Conservation (phyloP, 2,113 vertebrate species). For the Scalopus aquaticus region DNA sequence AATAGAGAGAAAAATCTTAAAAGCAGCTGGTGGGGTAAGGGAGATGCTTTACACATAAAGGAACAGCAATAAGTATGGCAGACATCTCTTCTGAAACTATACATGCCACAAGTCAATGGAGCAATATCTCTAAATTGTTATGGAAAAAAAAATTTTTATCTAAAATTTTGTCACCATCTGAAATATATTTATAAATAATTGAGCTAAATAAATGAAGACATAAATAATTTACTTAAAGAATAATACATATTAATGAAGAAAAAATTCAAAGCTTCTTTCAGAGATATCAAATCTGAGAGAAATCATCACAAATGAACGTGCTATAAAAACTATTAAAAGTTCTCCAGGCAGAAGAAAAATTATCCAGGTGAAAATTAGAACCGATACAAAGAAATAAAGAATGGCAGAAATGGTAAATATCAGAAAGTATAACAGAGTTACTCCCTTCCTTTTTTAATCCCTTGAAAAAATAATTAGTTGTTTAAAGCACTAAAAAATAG, state of each 20-base stretch:
- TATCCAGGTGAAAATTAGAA: background rate
- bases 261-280: background rate
- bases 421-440: background rate
- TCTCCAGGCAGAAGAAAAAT: background rate
- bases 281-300: background rate
- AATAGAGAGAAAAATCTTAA: background rate
- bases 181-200: constrained; percentile 1
- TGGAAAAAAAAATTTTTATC: background rate
- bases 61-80: background rate
- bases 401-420: background rate
- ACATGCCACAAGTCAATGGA: background rate
- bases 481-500: background rate
- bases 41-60: background rate
- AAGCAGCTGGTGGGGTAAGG: background rate
- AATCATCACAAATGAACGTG: background rate
- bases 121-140: background rate
- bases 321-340: background rate
- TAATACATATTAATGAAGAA: background rate
- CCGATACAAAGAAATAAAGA: background rate
- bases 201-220: background rate
- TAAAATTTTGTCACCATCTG: background rate
- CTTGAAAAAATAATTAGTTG: background rate
- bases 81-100: background rate
- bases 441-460: background rate
- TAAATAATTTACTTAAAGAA: background rate